Conservation (phyloP, 2,113 vertebrate genomes). For the Triplophysa tibetana region DNA sequence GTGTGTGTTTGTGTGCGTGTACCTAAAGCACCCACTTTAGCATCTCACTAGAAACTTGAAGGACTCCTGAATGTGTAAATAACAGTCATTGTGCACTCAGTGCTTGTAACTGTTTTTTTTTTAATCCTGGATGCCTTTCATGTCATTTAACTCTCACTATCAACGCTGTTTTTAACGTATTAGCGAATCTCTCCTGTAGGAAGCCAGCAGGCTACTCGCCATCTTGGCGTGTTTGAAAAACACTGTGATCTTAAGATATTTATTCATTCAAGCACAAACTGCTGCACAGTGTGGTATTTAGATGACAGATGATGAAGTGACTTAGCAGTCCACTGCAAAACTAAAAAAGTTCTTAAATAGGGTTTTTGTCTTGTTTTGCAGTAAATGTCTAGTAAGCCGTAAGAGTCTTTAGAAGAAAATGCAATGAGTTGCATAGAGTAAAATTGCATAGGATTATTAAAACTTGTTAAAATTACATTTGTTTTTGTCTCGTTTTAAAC, state of each 20-base stretch:
- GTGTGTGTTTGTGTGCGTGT: not conserved
- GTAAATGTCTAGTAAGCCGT: too few species aligned
- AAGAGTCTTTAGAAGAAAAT: too few species aligned
- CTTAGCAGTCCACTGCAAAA: not conserved
- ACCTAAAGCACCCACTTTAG: conserved; percentile 9
- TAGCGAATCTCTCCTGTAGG: conserved; percentile 37
- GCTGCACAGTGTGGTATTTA: conserved; percentile 3
- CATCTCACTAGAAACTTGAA: conserved; percentile 94
- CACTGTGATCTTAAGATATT: conserved; percentile 29
- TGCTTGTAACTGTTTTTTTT: conserved; percentile 88
- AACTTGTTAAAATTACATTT: too few species aligned
- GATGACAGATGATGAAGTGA: conserved; percentile 22
- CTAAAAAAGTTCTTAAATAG: too few species aligned
- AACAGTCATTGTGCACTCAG: conserved; percentile 86
- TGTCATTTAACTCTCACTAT: conserved; percentile 66
- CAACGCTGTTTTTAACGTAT: conserved; percentile 46
- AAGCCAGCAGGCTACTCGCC: conserved; percentile 29
- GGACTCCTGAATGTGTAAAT: conserved; percentile 99
- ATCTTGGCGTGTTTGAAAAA: not conserved
- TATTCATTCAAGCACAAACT: not conserved
- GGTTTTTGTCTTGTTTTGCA: too few species aligned
- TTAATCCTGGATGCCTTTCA: conserved; percentile 79
- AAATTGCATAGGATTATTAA: too few species aligned
- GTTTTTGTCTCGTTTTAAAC: too few species aligned
- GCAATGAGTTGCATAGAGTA: too few species aligned